Evolutionary conservation across 1,140 invertebrate genomes (phyloP).

Genomic region (Triops longicaudatus): DNA sequence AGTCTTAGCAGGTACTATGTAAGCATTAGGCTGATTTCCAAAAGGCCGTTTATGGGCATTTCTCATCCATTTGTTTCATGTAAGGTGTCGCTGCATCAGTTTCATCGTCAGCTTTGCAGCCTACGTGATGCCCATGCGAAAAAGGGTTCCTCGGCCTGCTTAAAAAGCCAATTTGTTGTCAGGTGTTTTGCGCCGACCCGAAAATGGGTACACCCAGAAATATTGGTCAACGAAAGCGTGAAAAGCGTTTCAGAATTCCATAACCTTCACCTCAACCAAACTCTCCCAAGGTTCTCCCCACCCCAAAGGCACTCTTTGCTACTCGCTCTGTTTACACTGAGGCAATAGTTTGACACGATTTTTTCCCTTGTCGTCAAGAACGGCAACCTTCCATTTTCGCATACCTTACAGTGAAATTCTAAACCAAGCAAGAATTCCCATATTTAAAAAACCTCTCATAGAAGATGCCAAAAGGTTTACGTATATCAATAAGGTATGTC

Average conservation of each 20-base stretch:
- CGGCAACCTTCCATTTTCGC: background rate
- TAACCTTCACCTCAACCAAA: background rate
- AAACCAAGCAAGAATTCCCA: background rate
- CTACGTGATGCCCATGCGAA: background rate
- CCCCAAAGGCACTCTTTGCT: background rate
- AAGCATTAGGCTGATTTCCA: background rate
- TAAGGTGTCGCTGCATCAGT: background rate
- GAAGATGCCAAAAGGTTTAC: background rate
- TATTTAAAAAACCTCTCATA: background rate
- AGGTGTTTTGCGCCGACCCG: background rate
- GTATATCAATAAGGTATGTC: background rate
- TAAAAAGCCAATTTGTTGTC: background rate
- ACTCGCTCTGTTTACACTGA: no score
- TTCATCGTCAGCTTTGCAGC: background rate
- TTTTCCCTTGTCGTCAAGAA: background rate
- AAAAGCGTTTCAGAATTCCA: background rate
- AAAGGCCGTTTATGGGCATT: background rate
- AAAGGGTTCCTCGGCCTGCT: background rate
- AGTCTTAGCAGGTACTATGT: no score
- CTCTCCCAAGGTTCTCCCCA: background rate
- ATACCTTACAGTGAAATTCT: background rate
- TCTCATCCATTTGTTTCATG: background rate
- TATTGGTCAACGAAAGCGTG: background rate
- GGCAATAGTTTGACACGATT: no score
- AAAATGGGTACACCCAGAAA: background rate